These are phyloP conservation scores for Steinernema hermaphroditum DNA, from an alignment of 2,888 invertebrate genomes.

Conservation along the genomic window DNA sequence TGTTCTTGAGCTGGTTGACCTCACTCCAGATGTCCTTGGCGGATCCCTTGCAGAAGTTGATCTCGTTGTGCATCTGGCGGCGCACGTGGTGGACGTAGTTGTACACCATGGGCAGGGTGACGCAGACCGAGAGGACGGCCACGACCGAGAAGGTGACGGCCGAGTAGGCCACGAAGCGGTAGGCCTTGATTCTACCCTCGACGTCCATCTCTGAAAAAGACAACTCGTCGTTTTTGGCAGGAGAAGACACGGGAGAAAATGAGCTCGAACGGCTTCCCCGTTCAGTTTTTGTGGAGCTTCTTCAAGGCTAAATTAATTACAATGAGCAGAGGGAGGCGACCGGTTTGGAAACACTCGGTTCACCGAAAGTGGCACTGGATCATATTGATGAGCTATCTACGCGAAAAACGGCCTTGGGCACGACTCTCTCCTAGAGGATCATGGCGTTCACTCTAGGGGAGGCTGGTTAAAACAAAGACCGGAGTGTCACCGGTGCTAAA, in stretches of 20 bases:
- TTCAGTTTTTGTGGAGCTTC: neutral
- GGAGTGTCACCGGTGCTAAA: neutral
- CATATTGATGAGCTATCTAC: slow-evolving; percentile 2
- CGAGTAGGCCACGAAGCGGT: slow-evolving; percentile 55
- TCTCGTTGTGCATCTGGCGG: slow-evolving; percentile 54
- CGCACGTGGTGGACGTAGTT: slow-evolving; percentile 57
- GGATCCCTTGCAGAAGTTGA: slow-evolving; percentile 54
- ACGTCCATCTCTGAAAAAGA: slow-evolving; percentile 39
- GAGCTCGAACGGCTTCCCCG: neutral
- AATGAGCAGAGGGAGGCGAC: neutral
- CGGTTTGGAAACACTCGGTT: slow-evolving; percentile 4
- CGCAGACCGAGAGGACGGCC: slow-evolving; percentile 39
- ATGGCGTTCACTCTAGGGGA: neutral
- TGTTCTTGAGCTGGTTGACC: slow-evolving; percentile 43
- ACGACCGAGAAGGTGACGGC: slow-evolving; percentile 52
- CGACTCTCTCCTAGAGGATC: too few relatives aligned
- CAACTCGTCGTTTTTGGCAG: neutral
- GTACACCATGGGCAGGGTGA: slow-evolving; percentile 57
- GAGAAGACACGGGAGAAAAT: neutral
- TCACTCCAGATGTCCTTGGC: slow-evolving; percentile 59
- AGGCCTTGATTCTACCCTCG: slow-evolving; percentile 50
- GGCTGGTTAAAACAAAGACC: neutral
- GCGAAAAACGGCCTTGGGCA: neutral
- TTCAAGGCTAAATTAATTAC: slow-evolving; percentile 26
- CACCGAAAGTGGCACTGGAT: slow-evolving; percentile 13